Percentiles rank a stretch among this genome's conserved stretches.
Evolutionary conservation across 2,797 vertebrate genomes (phyloP).

Genomic region (Corythornis leucogaster): DNA sequence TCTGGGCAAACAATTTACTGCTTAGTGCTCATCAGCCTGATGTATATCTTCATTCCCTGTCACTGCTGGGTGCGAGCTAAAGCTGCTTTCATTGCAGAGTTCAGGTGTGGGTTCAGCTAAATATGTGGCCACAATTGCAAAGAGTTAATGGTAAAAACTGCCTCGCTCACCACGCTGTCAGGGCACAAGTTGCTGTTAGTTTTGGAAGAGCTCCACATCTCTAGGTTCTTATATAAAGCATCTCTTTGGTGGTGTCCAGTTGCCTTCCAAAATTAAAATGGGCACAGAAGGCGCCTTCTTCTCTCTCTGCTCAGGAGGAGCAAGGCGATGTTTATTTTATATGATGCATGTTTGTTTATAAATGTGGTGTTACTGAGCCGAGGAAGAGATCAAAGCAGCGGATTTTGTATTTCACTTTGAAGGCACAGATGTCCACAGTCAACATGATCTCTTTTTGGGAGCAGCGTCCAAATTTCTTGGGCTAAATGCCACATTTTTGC

Average conservation of each 20-base stretch:
- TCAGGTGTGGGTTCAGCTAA: constrained; percentile 3
- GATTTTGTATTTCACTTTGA: constrained; percentile 36
- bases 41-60: constrained; percentile 35
- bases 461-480: background rate
- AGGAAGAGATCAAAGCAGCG: constrained; percentile 14
- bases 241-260: background rate
- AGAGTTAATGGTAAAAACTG: background rate
- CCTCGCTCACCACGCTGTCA: background rate
- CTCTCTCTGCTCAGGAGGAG: background rate
- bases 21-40: constrained; percentile 41
- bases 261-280: constrained; percentile 9
- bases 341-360: constrained; percentile 19
- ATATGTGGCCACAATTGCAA: background rate
- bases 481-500: background rate
- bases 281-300: background rate
- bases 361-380: constrained; percentile 19
- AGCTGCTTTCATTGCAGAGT: constrained; percentile 26
- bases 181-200: background rate
- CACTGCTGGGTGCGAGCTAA: background rate
- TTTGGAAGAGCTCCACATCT: background rate
- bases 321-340: constrained; percentile 21
- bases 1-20: constrained; percentile 50
- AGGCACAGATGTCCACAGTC: background rate
- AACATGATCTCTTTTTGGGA: background rate
- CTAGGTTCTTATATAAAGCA: background rate